Percentiles rank a stretch among this genome's conserved stretches.
These are phyloP conservation scores for Enteromius viviparus DNA, from an alignment of 2,797 vertebrate species.

Conservation along the genomic window DNA sequence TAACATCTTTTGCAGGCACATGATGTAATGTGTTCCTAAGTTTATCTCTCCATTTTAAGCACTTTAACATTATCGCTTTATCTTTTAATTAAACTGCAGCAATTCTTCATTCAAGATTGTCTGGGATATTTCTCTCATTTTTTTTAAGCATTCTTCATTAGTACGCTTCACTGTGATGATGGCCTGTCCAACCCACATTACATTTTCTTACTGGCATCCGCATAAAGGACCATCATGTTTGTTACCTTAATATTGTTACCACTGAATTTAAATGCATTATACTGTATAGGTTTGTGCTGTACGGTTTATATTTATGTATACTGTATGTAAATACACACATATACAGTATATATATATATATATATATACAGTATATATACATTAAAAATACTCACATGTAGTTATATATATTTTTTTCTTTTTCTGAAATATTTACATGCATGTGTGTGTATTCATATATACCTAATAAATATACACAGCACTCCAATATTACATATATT, in stretches of 20 bases:
- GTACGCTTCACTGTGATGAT: background rate
- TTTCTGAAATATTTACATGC: no score
- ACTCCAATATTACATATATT: no score
- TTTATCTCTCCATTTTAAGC: background rate
- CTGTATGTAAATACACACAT: no score
- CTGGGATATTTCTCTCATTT: background rate
- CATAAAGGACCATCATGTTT: background rate
- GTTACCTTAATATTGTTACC: no score
- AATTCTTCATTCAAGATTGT: background rate
- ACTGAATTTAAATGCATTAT: background rate
- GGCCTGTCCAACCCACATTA: background rate
- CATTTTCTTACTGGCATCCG: background rate
- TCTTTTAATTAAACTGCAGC: slow-evolving; percentile 13
- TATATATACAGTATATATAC: no score
- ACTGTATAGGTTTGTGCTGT: no score
- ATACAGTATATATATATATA: no score
- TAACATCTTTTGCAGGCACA: background rate
- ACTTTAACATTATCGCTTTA: background rate
- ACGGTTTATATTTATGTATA: no score
- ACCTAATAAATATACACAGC: no score
- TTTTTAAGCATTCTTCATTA: background rate
- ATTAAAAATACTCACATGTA: no score
- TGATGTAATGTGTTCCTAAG: background rate
- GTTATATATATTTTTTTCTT: no score
- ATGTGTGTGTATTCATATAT: no score